Base-by-base conservation (phyloP, 1,140 invertebrate genomes). In the Saccostrea echinata region DNA sequence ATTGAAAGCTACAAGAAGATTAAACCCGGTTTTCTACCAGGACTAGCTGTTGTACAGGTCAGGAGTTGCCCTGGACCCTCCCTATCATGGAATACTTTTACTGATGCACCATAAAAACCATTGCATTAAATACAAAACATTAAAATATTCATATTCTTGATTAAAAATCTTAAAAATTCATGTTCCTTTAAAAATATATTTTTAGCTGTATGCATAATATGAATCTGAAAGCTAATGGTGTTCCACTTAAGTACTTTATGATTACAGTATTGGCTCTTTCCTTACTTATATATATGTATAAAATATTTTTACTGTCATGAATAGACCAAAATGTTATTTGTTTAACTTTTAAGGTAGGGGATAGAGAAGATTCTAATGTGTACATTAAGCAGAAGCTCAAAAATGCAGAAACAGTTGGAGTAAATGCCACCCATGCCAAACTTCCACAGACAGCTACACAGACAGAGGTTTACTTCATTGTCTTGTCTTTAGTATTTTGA, bases 311-410 rank as follows among this genome's bases (percentile, higher is more conserved):
- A 43, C 9, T 43, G 4, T 43, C 43, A 6, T 3, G 9, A 9
- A 43, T 43, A 6, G 6, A 2, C 6, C 6, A 43, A 43, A 43
- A 43, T 43, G 43, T 61, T 30, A 61, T 55, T 51, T 86, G 61
- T 52, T 68, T 61, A 68, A 27, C 57, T 88, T 82, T 91, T 30
- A 89, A 96, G 96, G 99, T 99, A 61, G 99, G 99, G 2, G 97
- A 97, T 1, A 96, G 98, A 12, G 98, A 98, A 94, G 99, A 99
- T 95, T 99, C 99, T n/a, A 99, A 99, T 96, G 98, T 99, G 11
- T 99, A 99, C 94, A 99, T 99, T 93, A 96, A 97, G 64, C 98
- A 98, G 97, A 99, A 99, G 95, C 96, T 99, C 27, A 98, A 98
- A 95, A 97, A 98, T 11, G 98, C 98, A 0, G 96, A 95, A 51